These are phyloP conservation scores for Orthonevra nobilis DNA, from an alignment of 2,888 invertebrate genomes.

Conservation along the genomic window DNA sequence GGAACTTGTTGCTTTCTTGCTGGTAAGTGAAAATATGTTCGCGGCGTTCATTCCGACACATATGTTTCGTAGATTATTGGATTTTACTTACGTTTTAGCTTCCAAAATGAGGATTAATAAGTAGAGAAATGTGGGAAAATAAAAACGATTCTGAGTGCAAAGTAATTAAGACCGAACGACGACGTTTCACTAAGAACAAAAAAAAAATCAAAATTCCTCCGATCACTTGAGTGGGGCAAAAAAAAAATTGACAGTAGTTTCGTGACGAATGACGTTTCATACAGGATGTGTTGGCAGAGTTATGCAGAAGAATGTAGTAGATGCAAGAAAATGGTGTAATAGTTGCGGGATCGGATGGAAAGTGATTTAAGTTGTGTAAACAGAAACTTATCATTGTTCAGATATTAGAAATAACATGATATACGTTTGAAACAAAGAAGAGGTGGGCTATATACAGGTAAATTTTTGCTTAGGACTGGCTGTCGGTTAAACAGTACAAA, in stretches of 20 bases:
- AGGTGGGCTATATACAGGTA: no score
- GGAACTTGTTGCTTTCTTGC: constrained; percentile 52
- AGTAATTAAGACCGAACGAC: constrained; percentile 35
- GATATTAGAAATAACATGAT: no score
- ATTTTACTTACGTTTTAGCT: constrained; percentile 39
- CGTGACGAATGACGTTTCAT: constrained; percentile 24
- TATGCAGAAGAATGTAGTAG: background rate
- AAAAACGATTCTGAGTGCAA: constrained; percentile 32
- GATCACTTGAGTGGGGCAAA: constrained; percentile 44
- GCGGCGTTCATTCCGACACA: background rate
- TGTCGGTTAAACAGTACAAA: no score
- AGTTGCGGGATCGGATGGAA: background rate
- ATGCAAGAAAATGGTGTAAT: background rate
- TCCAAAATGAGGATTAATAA: no score
- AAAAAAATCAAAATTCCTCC: constrained; percentile 43
- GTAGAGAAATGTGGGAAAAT: constrained; percentile 23
- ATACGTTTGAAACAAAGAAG: no score
- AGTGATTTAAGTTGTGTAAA: no score
- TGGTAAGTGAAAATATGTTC: background rate
- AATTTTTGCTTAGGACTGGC: no score
- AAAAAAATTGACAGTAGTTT: constrained; percentile 46
- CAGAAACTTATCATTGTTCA: no score
- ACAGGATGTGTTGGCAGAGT: constrained; percentile 37
- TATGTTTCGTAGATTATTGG: background rate
- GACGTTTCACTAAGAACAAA: constrained; percentile 54